A percentile compares a stretch with the other conserved stretches of the same genome.
These are phyloP conservation scores for Tuberolachnus salignus DNA, from an alignment of 2,888 invertebrate species.

Conservation along the genomic window DNA sequence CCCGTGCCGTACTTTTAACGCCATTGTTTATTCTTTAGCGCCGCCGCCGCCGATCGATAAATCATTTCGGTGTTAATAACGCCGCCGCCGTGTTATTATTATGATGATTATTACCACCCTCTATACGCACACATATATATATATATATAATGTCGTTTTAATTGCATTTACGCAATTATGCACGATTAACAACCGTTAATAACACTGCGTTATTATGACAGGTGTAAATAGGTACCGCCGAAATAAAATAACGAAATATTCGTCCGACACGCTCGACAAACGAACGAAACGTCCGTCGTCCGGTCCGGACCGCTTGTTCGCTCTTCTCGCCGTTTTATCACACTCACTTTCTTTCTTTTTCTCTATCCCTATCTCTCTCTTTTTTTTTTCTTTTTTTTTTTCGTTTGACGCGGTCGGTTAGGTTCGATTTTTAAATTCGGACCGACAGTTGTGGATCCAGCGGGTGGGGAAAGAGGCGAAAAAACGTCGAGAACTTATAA, in stretches of 20 bases:
- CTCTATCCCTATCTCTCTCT: too few relatives aligned
- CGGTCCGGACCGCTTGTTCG: too few relatives aligned
- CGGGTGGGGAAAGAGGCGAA: too few relatives aligned
- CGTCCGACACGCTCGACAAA: not conserved
- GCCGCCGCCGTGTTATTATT: not conserved
- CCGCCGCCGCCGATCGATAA: conserved; percentile 30
- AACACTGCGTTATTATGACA: conserved; percentile 1
- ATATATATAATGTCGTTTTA: conserved; percentile 24
- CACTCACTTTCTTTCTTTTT: too few relatives aligned
- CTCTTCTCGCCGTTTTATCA: too few relatives aligned
- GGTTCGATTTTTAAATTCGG: too few relatives aligned
- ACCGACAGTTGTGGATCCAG: too few relatives aligned
- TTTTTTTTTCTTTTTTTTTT: too few relatives aligned
- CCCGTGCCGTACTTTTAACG: not conserved
- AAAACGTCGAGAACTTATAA: too few relatives aligned
- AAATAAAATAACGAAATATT: not conserved
- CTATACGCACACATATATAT: not conserved
- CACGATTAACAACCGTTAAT: conserved; percentile 22
- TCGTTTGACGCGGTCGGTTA: too few relatives aligned
- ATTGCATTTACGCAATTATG: conserved; percentile 9
- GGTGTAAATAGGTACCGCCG: not conserved
- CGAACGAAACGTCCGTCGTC: not conserved
- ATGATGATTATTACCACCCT: conserved; percentile 21
- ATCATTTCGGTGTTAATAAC: conserved; percentile 41
- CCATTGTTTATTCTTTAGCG: conserved; percentile 21